These are phyloP conservation scores for Vireo griseus DNA, from an alignment of 2,797 vertebrate genomes.

Conservation along the genomic window DNA sequence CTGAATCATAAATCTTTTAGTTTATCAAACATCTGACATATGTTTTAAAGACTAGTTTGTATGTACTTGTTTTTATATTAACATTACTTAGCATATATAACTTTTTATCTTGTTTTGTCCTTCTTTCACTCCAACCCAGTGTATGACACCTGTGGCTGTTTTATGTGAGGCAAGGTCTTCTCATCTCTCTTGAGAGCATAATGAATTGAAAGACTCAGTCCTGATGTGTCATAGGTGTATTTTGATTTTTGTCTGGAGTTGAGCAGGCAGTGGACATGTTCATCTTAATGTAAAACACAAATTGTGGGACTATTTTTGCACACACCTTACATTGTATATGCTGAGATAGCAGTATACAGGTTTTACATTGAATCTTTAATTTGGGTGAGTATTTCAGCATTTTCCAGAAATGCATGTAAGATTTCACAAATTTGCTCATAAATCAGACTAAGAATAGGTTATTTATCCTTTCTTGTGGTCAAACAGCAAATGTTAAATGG, in stretches of 20 bases:
- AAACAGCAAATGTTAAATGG: not conserved
- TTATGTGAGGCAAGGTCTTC: not conserved
- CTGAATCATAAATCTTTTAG: not conserved
- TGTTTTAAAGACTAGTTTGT: not conserved
- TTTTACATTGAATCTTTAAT: not conserved
- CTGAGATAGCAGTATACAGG: accelerated
- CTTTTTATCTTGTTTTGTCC: not conserved
- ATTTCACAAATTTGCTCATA: not conserved
- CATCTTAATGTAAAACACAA: not conserved
- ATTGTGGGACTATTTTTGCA: not conserved
- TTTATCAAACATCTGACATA: not conserved
- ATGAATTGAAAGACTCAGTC: not conserved
- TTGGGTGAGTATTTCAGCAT: not conserved
- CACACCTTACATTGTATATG: not conserved
- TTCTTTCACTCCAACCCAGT: not conserved
- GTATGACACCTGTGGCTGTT: not conserved
- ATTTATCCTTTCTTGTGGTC: not conserved
- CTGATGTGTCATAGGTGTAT: not conserved
- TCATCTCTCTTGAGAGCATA: not conserved
- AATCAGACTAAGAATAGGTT: not conserved
- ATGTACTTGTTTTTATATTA: not conserved
- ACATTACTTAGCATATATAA: accelerated
- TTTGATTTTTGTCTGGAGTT: not conserved
- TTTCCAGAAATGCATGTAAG: not conserved
- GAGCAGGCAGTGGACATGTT: not conserved